phyloP scores from a whole-genome alignment of 1,140 invertebrate genomes.

The Zaprionus gabonicus region DNA sequence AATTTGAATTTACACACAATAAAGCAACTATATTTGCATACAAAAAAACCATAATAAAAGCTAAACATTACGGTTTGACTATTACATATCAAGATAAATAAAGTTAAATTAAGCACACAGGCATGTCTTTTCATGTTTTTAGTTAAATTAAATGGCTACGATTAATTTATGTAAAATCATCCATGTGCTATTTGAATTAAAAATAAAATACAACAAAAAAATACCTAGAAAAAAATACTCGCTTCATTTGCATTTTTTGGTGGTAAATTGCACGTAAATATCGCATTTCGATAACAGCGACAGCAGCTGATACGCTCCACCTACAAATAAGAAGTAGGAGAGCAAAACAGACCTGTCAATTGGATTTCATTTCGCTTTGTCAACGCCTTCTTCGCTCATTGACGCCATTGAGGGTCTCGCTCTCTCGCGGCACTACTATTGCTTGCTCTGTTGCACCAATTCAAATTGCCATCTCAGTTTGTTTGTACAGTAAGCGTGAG shows the following conservation, averaged over 20 bases:
- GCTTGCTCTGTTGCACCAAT: conserved; percentile 39
- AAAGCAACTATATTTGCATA: conserved; percentile 27
- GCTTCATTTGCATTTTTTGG: not conserved
- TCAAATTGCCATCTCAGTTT: conserved; percentile 1
- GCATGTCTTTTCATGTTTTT: conserved; percentile 60
- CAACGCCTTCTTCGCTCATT: conserved; percentile 40
- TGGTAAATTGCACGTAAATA: not conserved
- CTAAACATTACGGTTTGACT: conserved; percentile 48
- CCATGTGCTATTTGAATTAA: conserved; percentile 75
- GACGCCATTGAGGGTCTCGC: conserved; percentile 35
- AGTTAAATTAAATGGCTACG: conserved; percentile 66
- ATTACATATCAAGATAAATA: conserved; percentile 40
- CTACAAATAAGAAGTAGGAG: conserved; percentile 17
- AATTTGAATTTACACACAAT: conserved; percentile 55
- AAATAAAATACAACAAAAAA: conserved; percentile 34
- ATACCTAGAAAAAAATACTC: conserved; percentile 9
- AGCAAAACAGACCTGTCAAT: conserved; percentile 20
- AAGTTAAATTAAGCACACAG: conserved; percentile 24
- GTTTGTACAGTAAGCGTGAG: conserved; percentile 19
- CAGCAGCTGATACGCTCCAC: conserved; percentile 40
- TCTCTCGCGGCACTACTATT: conserved; percentile 18
- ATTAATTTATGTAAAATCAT: conserved; percentile 74
- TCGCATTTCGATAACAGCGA: not conserved
- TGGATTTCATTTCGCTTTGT: conserved; percentile 32
- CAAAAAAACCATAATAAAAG: conserved; percentile 40